Percentiles rank a stretch among this genome's conserved stretches.
These are phyloP conservation scores for Drosophila antonietae DNA, from an alignment of 2,888 invertebrate species.

Conservation along the genomic window DNA sequence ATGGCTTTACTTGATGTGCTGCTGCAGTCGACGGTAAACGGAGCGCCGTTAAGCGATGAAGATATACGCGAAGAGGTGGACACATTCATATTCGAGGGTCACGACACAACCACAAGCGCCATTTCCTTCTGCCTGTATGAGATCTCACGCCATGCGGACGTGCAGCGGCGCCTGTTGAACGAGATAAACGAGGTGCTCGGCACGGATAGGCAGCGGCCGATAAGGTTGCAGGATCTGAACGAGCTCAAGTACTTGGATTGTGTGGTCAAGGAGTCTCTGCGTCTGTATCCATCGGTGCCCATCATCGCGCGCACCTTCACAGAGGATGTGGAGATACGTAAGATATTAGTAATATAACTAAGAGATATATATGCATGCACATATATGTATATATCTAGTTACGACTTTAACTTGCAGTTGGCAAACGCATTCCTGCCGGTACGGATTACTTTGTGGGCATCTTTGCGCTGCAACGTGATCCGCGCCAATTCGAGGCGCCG, in stretches of 20 bases:
- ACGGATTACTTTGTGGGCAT: constrained; percentile 53
- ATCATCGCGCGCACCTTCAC: constrained; percentile 86
- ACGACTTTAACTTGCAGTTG: constrained; percentile 56
- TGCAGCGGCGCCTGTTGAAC: constrained; percentile 56
- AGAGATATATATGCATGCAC: neutral
- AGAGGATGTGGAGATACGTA: constrained; percentile 86
- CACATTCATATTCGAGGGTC: constrained; percentile 87
- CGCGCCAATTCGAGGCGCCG: constrained; percentile 39
- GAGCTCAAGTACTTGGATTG: constrained; percentile 86
- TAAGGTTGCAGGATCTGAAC: constrained; percentile 70
- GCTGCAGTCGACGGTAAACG: constrained; percentile 86
- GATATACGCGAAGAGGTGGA: constrained; percentile 89
- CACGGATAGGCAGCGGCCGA: constrained; percentile 37
- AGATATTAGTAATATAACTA: constrained; percentile 42
- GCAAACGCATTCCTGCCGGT: constrained; percentile 74
- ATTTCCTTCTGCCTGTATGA: constrained; percentile 78
- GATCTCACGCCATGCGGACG: constrained; percentile 76
- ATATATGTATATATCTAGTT: neutral
- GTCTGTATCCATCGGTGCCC: constrained; percentile 88
- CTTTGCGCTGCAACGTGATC: neutral
- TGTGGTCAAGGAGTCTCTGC: constrained; percentile 88
- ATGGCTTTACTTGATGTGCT: constrained; percentile 86
- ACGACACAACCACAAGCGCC: constrained; percentile 82
- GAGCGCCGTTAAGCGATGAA: constrained; percentile 86
- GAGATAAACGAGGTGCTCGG: constrained; percentile 80